Conservation (phyloP, 2,888 invertebrate genomes). For the Dichetophora obliterata region DNA sequence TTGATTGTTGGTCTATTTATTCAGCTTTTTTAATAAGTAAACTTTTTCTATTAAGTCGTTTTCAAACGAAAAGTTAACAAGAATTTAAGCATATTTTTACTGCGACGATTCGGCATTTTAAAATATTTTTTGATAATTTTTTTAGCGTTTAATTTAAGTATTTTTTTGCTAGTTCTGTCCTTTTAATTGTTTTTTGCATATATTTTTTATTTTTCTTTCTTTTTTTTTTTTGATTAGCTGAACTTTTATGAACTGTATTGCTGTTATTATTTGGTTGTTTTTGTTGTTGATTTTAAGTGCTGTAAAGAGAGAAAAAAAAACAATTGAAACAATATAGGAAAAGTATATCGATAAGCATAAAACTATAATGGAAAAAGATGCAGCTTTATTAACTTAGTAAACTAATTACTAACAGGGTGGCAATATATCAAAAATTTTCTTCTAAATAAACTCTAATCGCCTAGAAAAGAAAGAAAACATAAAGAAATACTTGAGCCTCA, state of each 20-base stretch:
- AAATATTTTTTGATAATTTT: not conserved
- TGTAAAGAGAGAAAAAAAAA: not conserved
- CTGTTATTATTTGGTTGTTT: not conserved
- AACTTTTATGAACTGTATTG: not conserved
- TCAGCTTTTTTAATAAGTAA: conserved; percentile 8
- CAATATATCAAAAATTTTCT: too few relatives aligned
- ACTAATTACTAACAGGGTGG: too few relatives aligned
- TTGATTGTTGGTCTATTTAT: conserved; percentile 8
- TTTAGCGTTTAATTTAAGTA: conserved; percentile 27
- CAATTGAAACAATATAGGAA: not conserved
- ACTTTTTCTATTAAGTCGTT: conserved; percentile 34
- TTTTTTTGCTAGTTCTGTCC: not conserved
- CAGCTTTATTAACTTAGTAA: too few relatives aligned
- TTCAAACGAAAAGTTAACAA: conserved; percentile 50
- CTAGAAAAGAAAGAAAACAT: too few relatives aligned
- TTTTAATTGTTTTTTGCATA: not conserved
- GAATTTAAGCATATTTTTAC: conserved; percentile 49
- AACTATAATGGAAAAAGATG: too few relatives aligned
- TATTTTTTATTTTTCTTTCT: not conserved
- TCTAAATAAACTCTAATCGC: too few relatives aligned
- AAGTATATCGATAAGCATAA: too few relatives aligned
- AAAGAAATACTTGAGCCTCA: too few relatives aligned
- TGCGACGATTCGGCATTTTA: conserved; percentile 61
- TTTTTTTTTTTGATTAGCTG: not conserved
- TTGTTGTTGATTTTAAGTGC: not conserved